These are phyloP conservation scores for Podocnemis expansa DNA, from an alignment of 2,113 vertebrate genomes.

Conservation along the genomic window DNA sequence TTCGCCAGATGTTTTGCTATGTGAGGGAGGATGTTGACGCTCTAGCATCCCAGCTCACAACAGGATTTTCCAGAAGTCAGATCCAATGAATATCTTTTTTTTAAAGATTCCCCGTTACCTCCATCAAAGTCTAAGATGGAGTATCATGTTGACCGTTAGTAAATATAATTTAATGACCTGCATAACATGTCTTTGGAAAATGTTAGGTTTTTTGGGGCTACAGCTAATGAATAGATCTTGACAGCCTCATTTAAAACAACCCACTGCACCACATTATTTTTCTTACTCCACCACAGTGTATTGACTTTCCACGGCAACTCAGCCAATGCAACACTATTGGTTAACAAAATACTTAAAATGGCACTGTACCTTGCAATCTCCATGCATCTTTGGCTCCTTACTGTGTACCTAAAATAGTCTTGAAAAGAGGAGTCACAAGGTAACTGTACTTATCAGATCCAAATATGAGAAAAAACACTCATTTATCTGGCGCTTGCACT, in stretches of 20 bases:
- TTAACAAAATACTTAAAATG: background rate
- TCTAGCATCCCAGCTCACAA: background rate
- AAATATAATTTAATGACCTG: background rate
- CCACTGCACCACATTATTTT: background rate
- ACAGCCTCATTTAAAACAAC: background rate
- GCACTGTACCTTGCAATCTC: background rate
- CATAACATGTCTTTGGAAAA: background rate
- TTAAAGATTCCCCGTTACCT: background rate
- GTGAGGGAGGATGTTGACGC: accelerated
- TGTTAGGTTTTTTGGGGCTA: background rate
- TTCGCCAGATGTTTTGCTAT: background rate
- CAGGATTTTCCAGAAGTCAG: background rate
- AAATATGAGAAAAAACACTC: background rate
- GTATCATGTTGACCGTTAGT: background rate
- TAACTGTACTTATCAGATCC: background rate
- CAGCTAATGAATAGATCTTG: background rate
- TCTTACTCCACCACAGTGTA: background rate
- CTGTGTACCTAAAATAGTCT: background rate
- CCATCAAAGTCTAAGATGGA: background rate
- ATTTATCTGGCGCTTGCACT: accelerated
- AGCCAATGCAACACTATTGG: background rate
- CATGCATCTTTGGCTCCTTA: accelerated
- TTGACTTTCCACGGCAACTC: background rate
- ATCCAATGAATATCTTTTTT: background rate
- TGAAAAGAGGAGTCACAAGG: background rate